A percentile compares a stretch with the other conserved stretches of the same genome.
Conservation (phyloP, 2,113 vertebrate genomes). For the Elephantulus edwardii region DNA sequence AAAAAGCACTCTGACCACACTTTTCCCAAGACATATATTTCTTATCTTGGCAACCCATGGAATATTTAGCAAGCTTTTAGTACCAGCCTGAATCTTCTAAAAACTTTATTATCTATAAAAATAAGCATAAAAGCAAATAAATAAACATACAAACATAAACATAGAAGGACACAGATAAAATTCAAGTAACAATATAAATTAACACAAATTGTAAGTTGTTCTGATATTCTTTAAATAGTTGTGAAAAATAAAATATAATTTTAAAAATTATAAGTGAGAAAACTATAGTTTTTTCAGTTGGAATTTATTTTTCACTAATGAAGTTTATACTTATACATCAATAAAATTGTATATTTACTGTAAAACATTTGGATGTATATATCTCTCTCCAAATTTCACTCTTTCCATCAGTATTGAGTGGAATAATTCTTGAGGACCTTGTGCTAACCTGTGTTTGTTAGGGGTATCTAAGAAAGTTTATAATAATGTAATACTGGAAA, state of each 20-base stretch:
- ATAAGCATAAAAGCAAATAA: neutral
- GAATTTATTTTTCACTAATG: neutral
- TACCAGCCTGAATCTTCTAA: neutral
- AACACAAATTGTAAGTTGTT: neutral
- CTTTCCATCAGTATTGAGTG: neutral
- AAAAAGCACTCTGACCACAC: no score
- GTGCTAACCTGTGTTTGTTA: neutral
- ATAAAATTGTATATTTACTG: neutral
- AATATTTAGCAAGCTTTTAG: conserved; percentile 14
- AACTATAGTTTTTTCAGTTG: neutral
- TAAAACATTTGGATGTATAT: neutral
- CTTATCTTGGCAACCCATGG: no score
- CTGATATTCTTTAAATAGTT: neutral
- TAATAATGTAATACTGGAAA: neutral
- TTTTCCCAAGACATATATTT: no score
- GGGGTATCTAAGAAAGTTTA: neutral
- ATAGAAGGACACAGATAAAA: neutral
- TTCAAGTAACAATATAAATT: neutral
- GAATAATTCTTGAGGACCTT: neutral
- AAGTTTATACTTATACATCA: neutral
- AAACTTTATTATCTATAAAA: neutral
- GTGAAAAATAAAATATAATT: neutral
- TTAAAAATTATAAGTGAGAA: conserved; percentile 2
- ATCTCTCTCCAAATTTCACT: neutral
- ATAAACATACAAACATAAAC: neutral